Conservation (phyloP, 2,113 vertebrate species). For the Leptobrachium ailaonicum region DNA sequence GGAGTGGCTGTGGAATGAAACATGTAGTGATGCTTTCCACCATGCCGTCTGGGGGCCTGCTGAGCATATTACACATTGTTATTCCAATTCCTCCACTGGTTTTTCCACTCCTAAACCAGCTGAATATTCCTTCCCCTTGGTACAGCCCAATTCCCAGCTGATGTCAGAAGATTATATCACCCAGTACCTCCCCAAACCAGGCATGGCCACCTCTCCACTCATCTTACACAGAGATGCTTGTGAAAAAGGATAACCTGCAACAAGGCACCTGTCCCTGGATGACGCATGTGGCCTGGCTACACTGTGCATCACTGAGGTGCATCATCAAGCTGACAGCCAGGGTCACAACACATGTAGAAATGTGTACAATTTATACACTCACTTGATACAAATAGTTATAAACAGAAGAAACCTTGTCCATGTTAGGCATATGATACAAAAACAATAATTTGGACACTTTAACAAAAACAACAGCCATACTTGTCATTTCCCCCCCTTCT, state of each 20-base stretch:
- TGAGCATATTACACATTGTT: not conserved
- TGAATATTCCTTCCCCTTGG: not conserved
- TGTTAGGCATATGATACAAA: no score
- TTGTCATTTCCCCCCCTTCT: no score
- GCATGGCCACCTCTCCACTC: not conserved
- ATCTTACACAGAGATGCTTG: not conserved
- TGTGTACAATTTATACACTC: no score
- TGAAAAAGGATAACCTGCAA: not conserved
- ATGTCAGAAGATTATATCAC: constrained; percentile 54
- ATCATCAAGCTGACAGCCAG: no score
- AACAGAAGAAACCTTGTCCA: no score
- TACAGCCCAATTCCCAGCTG: constrained; percentile 16
- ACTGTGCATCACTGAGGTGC: no score
- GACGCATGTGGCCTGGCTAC: no score
- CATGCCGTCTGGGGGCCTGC: not conserved
- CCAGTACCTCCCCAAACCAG: not conserved
- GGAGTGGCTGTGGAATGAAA: no score
- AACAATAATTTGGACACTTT: no score
- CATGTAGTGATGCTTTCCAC: not conserved
- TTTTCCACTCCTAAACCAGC: not conserved
- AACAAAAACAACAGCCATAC: no score
- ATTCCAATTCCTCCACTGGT: not conserved
- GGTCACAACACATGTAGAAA: no score
- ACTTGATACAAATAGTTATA: no score
- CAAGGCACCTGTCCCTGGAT: not conserved